Base-by-base conservation (phyloP, 2,113 vertebrate genomes). In the Melanotaenia duboulayi region DNA sequence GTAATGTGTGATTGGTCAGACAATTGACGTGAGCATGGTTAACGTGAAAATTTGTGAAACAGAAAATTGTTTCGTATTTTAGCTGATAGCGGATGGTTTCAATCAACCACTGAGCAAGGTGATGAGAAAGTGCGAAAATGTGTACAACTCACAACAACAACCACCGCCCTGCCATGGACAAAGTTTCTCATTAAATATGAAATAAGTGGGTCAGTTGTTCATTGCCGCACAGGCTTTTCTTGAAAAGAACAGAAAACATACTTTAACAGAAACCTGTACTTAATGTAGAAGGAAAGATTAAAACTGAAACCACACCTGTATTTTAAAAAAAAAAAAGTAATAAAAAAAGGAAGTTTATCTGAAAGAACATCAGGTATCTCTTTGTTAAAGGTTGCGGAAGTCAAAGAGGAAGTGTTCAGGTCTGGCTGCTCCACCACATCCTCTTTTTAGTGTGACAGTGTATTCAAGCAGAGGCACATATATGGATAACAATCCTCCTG, bases 341-440 rank as follows among this genome's bases (percentile, higher is more conserved):
- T 2, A 0, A 25, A 35, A 48, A 65, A 56, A 46, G 66, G 76
- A 87, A 80, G 78, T 69, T 37, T 42, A 17, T 76, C 35, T 56
- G 55, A 51, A 55, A 75, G 58, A 24, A 13, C 10, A 65, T 39
- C 49, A 70, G 44, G 52, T 80, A 51, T 82, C 67, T 51, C 4
- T 32, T 49, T 57, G 10, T 25, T 52, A 78, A 86, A 82, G 73
- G 76, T 83, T 63, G 63, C 32, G 82, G 5, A 70, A 62, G 61
- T 70, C 32, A n/a, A 66, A 55, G 39, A 65, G 78, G 76, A 50
- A 81, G 63, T 56, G 6, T 69, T 67, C 13, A 23, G 59, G n/a
- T 25, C 42, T 10, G 60, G 82, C 35, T 51, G 46, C 32, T 71
- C 13, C 6, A 75, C 83, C 76, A 84, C 78, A 90, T 90, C 88